Evolutionary conservation across 2,888 invertebrate species (phyloP).

Genomic region (Ophioninae sp.): DNA sequence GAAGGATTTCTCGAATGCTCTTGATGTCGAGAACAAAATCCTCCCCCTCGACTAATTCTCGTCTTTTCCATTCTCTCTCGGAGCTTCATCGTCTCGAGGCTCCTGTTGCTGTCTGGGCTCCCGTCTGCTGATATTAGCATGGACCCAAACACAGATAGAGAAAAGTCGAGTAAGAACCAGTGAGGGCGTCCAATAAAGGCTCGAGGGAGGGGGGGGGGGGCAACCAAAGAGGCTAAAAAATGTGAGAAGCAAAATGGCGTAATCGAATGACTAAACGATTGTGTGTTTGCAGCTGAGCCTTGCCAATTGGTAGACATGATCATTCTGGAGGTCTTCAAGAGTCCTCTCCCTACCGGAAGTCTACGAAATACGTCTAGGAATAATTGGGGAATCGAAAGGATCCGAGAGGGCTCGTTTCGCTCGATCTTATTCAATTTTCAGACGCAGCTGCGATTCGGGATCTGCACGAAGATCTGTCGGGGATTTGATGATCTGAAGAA

Average conservation of each 20-base stretch:
- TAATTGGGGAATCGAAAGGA: conserved; percentile 39
- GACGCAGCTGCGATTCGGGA: conserved; percentile 7
- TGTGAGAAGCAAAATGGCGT: conserved; percentile 66
- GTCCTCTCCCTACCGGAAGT: conserved; percentile 50
- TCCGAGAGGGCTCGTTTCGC: conserved; percentile 15
- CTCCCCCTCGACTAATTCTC: conserved; percentile 56
- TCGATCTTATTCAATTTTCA: conserved; percentile 27
- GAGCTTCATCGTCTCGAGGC: conserved; percentile 64
- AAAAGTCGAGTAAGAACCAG: conserved; percentile 26
- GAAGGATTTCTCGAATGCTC: conserved; percentile 72
- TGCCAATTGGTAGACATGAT: conserved; percentile 50
- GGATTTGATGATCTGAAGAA: not conserved
- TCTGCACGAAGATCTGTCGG: not conserved
- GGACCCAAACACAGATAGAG: conserved; percentile 46
- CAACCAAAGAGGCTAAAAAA: conserved; percentile 31
- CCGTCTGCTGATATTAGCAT: conserved; percentile 72
- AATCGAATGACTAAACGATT: conserved; percentile 74
- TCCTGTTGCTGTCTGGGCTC: conserved; percentile 60
- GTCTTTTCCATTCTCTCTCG: conserved; percentile 51
- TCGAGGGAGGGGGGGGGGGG: conserved; percentile 52
- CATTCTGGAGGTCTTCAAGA: conserved; percentile 27
- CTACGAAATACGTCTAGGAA: conserved; percentile 38
- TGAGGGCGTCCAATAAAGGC: conserved; percentile 48
- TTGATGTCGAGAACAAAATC: conserved; percentile 67
- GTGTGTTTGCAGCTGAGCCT: conserved; percentile 69